phyloP scores from a whole-genome alignment of 2,797 vertebrate genomes.

The Antrozous pallidus region DNA sequence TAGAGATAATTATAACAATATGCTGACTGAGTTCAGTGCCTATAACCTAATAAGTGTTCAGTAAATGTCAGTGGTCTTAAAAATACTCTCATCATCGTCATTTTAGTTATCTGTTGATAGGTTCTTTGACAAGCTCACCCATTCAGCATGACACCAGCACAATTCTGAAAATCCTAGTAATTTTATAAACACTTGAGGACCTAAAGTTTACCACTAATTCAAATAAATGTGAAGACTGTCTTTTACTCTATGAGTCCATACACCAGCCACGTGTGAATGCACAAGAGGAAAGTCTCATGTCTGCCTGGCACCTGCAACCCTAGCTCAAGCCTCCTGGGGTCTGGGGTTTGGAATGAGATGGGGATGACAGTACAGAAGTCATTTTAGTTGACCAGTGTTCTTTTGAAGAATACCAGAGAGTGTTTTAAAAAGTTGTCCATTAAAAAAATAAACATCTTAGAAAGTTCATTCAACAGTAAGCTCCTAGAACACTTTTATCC shows the following conservation, averaged over 20 bases:
- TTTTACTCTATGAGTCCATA: neutral
- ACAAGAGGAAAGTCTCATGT: neutral
- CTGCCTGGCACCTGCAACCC: neutral
- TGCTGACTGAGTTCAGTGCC: neutral
- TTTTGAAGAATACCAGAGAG: neutral
- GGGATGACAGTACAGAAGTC: neutral
- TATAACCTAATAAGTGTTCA: neutral
- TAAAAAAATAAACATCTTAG: neutral
- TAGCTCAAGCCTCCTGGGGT: neutral
- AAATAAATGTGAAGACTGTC: neutral
- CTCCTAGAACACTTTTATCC: neutral
- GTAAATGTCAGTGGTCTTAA: neutral
- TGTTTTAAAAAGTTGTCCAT: constrained; percentile 14
- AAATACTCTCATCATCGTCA: neutral
- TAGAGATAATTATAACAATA: neutral
- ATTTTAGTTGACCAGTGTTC: neutral
- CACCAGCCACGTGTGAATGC: neutral
- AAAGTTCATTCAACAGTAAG: constrained; percentile 15
- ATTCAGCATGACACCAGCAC: neutral
- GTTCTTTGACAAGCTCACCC: neutral
- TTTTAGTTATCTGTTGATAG: neutral
- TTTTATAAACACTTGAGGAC: neutral
- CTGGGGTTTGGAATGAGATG: neutral
- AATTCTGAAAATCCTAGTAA: neutral
- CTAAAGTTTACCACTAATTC: neutral